Percentiles rank a stretch among this genome's conserved stretches.
phyloP scores from a whole-genome alignment of 2,888 invertebrate genomes.

The Argyresthia goedartella region DNA sequence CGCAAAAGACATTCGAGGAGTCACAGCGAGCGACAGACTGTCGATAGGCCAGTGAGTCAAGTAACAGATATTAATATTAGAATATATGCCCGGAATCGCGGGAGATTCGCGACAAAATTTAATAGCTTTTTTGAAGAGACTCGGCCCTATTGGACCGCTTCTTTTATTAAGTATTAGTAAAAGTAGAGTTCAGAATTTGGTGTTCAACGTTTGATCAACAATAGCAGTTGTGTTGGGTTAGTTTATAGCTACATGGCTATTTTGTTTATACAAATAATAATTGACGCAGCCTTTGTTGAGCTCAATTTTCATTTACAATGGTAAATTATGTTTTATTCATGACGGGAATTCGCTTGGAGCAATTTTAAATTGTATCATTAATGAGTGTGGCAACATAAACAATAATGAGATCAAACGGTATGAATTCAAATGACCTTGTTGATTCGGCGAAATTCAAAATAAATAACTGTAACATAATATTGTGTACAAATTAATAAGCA shows the following conservation, averaged over 20 bases:
- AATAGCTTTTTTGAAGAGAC: conserved; percentile 42
- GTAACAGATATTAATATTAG: too few species aligned
- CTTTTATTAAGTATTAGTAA: conserved; percentile 22
- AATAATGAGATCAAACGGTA: conserved; percentile 13
- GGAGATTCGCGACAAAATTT: conserved; percentile 31
- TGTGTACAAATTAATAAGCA: too few species aligned
- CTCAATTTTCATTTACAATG: background rate
- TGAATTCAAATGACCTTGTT: conserved; percentile 16
- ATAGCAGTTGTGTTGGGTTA: too few species aligned
- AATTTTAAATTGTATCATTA: conserved; percentile 14
- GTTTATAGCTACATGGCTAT: too few species aligned
- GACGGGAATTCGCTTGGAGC: background rate
- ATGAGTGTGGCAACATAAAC: conserved; percentile 15
- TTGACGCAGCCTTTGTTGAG: background rate
- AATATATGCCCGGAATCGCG: conserved; percentile 16
- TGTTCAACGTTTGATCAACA: too few species aligned
- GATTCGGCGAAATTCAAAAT: background rate
- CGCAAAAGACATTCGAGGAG: too few species aligned
- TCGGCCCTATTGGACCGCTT: conserved; percentile 26
- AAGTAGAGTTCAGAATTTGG: background rate
- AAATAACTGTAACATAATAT: background rate
- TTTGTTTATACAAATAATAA: too few species aligned
- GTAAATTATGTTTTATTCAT: conserved; percentile 1
- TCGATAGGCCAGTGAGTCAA: too few species aligned
- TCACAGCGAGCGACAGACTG: too few species aligned